Base-by-base conservation (phyloP, 2,797 vertebrate genomes). In the Falco novaeseelandiae region DNA sequence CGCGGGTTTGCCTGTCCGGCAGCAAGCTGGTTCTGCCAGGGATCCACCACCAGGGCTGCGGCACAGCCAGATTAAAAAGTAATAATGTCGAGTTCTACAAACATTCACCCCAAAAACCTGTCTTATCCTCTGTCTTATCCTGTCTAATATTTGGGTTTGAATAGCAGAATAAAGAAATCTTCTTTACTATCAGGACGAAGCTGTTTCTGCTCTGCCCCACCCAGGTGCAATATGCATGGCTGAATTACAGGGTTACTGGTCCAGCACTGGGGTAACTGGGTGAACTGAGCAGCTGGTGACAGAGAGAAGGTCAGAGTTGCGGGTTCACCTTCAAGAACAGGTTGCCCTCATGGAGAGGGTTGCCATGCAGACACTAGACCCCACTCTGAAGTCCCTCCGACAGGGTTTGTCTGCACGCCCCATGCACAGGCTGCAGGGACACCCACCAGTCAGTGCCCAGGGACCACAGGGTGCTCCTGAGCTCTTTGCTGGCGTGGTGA, bases 231-330 rank as follows among this genome's bases (percentile, higher is more conserved):
- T 83, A 32, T 1, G 3, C 29, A 3, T 1, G 25, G 25, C 16
- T 46, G 55, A 63, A 8, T 34, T 36, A 12, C 22, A 0, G 6
- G 23, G 34, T n/a, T 29, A 59, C 40, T n/a, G 65, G 23, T 42
- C n/a, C 55, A 4, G 3, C 40, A 5, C 16, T 26, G 77, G 40
- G 20, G 1, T 32, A 46, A 27, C 34, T 30, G 83, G 34, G 8
- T 8, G 57, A 58, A 32, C 85, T 1, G 88, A 65, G 66, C 34
- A 48, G 36, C 62, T 38, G 29, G 49, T 0, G 0, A 20, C 25
- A 11, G 23, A 0, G 1, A 22, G 29, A 40, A 61, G 3, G 29
- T 7, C 42, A 72, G 54, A 83, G 3, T 1, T n/a, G 32, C 0
- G 0, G 27, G 30, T 3, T 62, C 46, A 25, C 40, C 58, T 23